Evolutionary conservation across 2,888 invertebrate genomes (phyloP).

Genomic region (Eristalinus aeneus): DNA sequence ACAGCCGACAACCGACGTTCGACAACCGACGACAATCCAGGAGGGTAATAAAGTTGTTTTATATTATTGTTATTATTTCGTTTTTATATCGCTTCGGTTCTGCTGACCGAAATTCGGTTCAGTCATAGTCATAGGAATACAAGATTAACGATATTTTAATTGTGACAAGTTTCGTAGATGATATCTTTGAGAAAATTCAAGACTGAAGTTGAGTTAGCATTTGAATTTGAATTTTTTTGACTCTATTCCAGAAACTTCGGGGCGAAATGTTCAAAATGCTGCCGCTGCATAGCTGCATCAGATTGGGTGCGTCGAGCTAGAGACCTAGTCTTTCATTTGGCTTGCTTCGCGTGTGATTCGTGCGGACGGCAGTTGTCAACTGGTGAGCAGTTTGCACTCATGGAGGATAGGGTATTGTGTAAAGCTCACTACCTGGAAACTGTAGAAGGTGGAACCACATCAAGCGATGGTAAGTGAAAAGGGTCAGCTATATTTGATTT

Average conservation of each 20-base stretch:
- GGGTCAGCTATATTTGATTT: background rate
- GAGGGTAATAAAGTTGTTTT: constrained; percentile 56
- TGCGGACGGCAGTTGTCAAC: constrained; percentile 95
- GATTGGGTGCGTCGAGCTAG: constrained; percentile 99
- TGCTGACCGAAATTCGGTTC: constrained; percentile 26
- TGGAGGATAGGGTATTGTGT: constrained; percentile 96
- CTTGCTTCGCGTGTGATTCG: constrained; percentile 99
- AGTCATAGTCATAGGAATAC: constrained; percentile 33
- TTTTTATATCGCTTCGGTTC: constrained; percentile 12
- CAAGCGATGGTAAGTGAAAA: constrained; percentile 89
- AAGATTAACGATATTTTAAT: constrained; percentile 51
- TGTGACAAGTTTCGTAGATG: constrained; percentile 50
- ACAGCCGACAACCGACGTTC: background rate
- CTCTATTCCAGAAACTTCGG: constrained; percentile 91
- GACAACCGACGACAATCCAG: constrained; percentile 12
- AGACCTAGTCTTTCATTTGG: constrained; percentile 97
- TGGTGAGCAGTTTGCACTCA: constrained; percentile 98
- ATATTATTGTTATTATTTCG: constrained; percentile 39
- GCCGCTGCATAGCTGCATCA: constrained; percentile 94
- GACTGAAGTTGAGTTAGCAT: constrained; percentile 25
- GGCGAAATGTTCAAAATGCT: constrained; percentile 97
- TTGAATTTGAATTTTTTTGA: constrained; percentile 21
- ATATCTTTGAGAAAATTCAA: constrained; percentile 16
- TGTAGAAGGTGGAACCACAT: constrained; percentile 94
- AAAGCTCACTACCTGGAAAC: constrained; percentile 98